Evolutionary conservation across 2,797 vertebrate genomes (phyloP).

Genomic region (Danio choprae): DNA sequence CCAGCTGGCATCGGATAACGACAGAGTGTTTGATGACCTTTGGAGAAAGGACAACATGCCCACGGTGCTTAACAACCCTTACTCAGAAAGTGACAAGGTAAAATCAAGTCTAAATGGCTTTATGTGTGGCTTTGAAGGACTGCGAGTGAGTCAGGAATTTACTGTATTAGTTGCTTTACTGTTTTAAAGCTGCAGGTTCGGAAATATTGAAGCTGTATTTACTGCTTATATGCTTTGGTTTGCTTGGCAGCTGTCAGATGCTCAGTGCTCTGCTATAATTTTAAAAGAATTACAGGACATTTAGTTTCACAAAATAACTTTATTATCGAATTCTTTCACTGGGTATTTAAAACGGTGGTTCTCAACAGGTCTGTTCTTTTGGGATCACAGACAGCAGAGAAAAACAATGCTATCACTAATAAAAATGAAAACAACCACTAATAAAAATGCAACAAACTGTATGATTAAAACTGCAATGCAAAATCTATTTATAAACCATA

Average conservation of each 20-base stretch:
- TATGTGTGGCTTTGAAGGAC: conserved; percentile 16
- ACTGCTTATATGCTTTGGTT: not conserved
- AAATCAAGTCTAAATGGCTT: conserved; percentile 48
- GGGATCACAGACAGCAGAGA: too few relatives aligned
- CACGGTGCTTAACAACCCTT: conserved; percentile 79
- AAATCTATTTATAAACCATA: not conserved
- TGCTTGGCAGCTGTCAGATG: not conserved
- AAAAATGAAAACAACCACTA: too few relatives aligned
- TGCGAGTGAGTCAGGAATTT: conserved; percentile 38
- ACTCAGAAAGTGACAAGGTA: conserved; percentile 86
- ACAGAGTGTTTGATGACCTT: conserved; percentile 76
- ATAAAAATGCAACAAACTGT: not conserved
- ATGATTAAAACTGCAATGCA: not conserved
- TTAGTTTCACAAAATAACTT: not conserved
- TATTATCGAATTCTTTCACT: not conserved
- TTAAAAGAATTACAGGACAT: not conserved
- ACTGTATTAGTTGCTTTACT: not conserved
- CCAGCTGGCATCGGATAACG: conserved; percentile 78
- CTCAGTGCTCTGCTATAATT: not conserved
- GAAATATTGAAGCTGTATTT: conserved; percentile 7
- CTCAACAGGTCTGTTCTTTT: not conserved
- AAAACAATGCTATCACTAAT: not conserved
- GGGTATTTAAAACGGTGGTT: not conserved
- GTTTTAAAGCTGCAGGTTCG: conserved; percentile 3
- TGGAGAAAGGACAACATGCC: conserved; percentile 78